Evolutionary conservation across 2,888 invertebrate genomes (phyloP).

Genomic region (Pteria penguin): DNA sequence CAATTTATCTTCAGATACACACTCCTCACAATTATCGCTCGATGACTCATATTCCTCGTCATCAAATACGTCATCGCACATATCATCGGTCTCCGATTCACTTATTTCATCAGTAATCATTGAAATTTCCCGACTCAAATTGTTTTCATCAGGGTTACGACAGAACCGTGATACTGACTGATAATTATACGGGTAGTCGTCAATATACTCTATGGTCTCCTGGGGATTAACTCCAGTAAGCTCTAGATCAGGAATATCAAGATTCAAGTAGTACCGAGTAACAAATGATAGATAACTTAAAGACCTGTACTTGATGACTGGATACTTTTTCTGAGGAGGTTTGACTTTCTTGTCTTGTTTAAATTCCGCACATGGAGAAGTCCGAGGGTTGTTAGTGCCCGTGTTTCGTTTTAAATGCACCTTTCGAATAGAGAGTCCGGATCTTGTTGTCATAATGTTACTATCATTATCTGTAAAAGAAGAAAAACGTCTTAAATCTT

Average conservation of each 20-base stretch:
- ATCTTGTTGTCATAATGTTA: conserved; percentile 72
- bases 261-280: conserved; percentile 65
- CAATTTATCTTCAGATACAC: background rate
- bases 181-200: conserved; percentile 30
- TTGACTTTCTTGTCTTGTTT: conserved; percentile 23
- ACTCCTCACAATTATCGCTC: background rate
- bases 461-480: conserved; percentile 60
- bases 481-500: conserved; percentile 11
- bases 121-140: background rate
- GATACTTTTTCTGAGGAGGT: conserved; percentile 30
- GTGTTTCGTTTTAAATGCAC: too few species aligned
- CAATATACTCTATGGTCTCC: conserved; percentile 45
- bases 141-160: background rate
- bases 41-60: conserved; percentile 1
- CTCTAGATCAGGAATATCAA: conserved; percentile 57
- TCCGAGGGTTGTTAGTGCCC: conserved; percentile 24
- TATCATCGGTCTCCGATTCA: background rate
- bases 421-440: conserved; percentile 68
- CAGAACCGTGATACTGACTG: background rate
- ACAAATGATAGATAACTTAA: conserved; percentile 68
- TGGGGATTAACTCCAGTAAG: conserved; percentile 53
- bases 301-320: conserved; percentile 52
- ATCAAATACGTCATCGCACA: background rate
- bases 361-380: background rate
- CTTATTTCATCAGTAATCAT: background rate